Evolutionary conservation across 2,888 invertebrate species (phyloP).

Genomic region (Boloria euphrosyne): DNA sequence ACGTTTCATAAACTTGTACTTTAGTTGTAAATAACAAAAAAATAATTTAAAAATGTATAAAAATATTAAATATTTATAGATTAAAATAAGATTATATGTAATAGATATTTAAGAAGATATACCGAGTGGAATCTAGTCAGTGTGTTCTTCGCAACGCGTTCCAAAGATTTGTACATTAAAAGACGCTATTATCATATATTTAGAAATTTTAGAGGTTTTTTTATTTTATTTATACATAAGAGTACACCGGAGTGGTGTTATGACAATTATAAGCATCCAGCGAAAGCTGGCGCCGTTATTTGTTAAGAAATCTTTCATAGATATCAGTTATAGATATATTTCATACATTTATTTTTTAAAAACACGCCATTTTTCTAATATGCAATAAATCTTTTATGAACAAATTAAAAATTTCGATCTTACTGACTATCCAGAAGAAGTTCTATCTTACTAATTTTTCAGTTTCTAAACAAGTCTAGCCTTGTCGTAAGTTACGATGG

Average conservation of each 20-base stretch:
- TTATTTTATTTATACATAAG: slow-evolving; percentile 25
- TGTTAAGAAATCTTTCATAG: too few relatives aligned
- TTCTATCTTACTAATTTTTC: too few relatives aligned
- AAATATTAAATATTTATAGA: slow-evolving; percentile 11
- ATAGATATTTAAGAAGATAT: slow-evolving; percentile 42
- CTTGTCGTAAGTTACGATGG: too few relatives aligned
- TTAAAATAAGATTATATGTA: slow-evolving; percentile 30
- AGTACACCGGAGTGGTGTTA: background rate
- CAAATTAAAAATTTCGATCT: too few relatives aligned
- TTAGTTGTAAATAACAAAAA: slow-evolving; percentile 11
- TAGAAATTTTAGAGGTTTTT: slow-evolving; percentile 38
- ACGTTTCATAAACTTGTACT: background rate
- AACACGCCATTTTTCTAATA: too few relatives aligned
- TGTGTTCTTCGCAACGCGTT: slow-evolving; percentile 78
- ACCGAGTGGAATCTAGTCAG: slow-evolving; percentile 79
- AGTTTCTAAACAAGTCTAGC: too few relatives aligned
- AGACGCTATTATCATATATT: slow-evolving; percentile 55
- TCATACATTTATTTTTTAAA: too few relatives aligned
- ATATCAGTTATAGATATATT: too few relatives aligned
- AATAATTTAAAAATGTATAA: background rate
- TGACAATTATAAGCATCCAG: background rate
- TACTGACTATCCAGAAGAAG: too few relatives aligned
- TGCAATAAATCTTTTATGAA: too few relatives aligned
- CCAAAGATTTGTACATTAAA: slow-evolving; percentile 77
- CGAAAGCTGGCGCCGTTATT: too few relatives aligned